Evolutionary conservation across 1,140 invertebrate species (phyloP).

Genomic region (Melitaea cinxia): DNA sequence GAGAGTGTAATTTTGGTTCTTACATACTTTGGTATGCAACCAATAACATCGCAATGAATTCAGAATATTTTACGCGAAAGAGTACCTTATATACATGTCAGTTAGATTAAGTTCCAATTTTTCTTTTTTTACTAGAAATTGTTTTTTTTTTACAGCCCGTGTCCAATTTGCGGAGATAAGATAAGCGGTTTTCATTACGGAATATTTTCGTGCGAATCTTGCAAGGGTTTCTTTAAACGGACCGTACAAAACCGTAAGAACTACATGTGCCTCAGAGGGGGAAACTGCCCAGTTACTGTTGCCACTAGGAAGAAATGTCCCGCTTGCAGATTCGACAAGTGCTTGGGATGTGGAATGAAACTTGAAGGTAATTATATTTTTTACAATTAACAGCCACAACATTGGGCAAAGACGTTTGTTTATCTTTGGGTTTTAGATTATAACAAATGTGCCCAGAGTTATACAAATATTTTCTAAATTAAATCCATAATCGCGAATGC

Average conservation of each 20-base stretch:
- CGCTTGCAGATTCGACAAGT: conserved; percentile 98
- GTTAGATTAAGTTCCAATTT: too few species aligned
- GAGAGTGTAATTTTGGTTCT: too few species aligned
- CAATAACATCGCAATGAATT: too few species aligned
- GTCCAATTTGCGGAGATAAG: conserved; percentile 97
- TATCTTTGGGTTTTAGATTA: too few species aligned
- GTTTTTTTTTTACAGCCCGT: conserved; percentile 86
- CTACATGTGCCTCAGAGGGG: conserved; percentile 95
- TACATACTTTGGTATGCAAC: too few species aligned
- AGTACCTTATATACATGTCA: too few species aligned
- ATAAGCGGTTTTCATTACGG: conserved; percentile 98
- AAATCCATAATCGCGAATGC: too few species aligned
- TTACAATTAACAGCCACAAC: too few species aligned
- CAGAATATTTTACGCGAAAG: too few species aligned
- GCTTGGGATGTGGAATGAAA: conserved; percentile 97
- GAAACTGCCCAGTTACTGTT: conserved; percentile 94
- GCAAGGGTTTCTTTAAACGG: conserved; percentile 99
- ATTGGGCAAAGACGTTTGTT: too few species aligned
- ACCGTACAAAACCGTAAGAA: conserved; percentile 99
- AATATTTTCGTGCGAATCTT: conserved; percentile 98
- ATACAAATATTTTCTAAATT: too few species aligned
- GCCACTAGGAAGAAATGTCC: conserved; percentile 98
- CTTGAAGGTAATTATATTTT: conserved; percentile 89
- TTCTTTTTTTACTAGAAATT: neutral
- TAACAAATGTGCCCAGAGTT: too few species aligned